Conservation (phyloP, 1,140 invertebrate species). For the Atopsyche davidsoni region DNA sequence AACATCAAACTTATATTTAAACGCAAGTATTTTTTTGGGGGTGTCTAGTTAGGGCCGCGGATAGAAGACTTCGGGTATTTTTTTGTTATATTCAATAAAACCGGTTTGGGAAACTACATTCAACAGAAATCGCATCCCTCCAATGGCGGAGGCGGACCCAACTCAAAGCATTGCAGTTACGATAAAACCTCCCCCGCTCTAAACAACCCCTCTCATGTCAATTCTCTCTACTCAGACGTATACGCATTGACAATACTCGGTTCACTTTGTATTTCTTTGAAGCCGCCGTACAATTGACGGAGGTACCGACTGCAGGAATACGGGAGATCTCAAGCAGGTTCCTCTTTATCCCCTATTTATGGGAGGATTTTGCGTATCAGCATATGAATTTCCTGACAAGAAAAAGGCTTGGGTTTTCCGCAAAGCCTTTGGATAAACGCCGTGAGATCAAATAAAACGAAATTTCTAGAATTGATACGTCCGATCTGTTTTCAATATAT, state of each 20-base stretch:
- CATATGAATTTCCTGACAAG: constrained; percentile 30
- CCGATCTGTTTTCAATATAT: too few species aligned
- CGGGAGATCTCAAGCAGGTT: constrained; percentile 12
- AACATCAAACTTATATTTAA: too few species aligned
- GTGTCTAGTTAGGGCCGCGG: too few species aligned
- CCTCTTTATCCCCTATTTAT: constrained; percentile 28
- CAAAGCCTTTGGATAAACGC: constrained; percentile 10
- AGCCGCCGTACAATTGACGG: constrained; percentile 25
- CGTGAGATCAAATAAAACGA: constrained; percentile 12
- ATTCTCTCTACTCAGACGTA: constrained; percentile 3
- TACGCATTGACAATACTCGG: constrained; percentile 13
- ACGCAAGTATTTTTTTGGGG: too few species aligned
- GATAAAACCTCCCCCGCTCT: too few species aligned
- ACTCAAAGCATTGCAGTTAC: too few species aligned
- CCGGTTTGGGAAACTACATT: too few species aligned
- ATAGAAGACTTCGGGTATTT: too few species aligned
- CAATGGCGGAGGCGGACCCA: too few species aligned
- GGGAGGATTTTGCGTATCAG: constrained; percentile 29
- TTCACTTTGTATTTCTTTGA: constrained; percentile 22
- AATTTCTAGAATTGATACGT: too few species aligned
- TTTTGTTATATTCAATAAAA: too few species aligned
- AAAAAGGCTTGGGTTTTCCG: constrained; percentile 27
- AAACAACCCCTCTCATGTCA: constrained; percentile 10
- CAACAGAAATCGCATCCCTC: too few species aligned
- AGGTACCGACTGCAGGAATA: constrained; percentile 13